Percentiles rank a stretch among this genome's conserved stretches.
phyloP scores from a whole-genome alignment of 2,113 vertebrate species.

The Erythrolamprus reginae region DNA sequence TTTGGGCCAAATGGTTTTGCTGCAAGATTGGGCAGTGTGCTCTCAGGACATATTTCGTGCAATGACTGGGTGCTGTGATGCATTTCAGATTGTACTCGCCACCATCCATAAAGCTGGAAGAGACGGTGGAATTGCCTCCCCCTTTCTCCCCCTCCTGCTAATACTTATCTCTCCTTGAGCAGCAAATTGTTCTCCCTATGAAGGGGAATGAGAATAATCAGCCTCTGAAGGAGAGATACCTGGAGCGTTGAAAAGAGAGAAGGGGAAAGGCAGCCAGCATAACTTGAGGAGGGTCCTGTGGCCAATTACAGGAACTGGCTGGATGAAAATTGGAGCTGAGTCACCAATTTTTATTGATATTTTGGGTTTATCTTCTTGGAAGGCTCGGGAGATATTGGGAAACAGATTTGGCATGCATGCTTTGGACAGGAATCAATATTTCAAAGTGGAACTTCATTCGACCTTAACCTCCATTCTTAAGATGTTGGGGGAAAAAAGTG shows the following conservation, averaged over 20 bases:
- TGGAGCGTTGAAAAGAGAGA: neutral
- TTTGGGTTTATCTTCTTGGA: neutral
- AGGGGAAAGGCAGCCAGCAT: neutral
- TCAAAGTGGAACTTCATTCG: neutral
- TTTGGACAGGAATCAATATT: neutral
- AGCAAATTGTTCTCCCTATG: neutral
- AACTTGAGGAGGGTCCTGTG: neutral
- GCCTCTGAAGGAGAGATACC: neutral
- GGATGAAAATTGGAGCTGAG: neutral
- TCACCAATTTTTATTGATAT: neutral
- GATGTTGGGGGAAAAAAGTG: neutral
- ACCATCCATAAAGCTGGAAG: neutral
- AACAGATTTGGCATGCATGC: neutral
- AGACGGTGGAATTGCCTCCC: neutral
- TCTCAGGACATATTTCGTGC: neutral
- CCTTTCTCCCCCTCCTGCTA: neutral
- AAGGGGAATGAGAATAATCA: neutral
- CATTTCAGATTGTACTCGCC: neutral
- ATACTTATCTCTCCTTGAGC: neutral
- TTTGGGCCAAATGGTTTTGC: neutral
- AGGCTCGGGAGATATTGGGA: neutral
- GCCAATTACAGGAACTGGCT: neutral
- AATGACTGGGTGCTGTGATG: neutral
- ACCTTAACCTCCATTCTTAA: neutral
- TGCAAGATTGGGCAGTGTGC: neutral